Evolutionary conservation across 2,113 vertebrate species (phyloP), one percentile per base, ranked within the genome.

Genomic region (Platysteira castanea): DNA sequence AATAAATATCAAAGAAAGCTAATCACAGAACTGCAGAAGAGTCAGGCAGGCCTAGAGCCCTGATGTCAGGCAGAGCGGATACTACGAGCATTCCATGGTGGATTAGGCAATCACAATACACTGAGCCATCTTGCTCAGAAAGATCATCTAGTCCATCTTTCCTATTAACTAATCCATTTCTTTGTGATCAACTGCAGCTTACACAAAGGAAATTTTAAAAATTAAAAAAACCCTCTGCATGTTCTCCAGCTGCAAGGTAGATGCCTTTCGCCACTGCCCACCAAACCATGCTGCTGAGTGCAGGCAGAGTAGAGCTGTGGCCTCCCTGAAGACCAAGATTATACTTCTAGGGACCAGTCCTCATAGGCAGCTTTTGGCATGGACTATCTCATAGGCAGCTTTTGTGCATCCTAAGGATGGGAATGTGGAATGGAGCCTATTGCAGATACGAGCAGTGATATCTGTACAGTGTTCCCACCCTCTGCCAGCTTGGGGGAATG

Each of bases 401-500:
- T 86, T 49, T 64, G 41, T 16, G 3, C 73, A 78, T 70, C 71
- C 37, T 82, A 63, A 91, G 28, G 56, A 86, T 2, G 0, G 28
- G n/a, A 91, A 65, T 6, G 1, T 52, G 76, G 78, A 95, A 88
- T 23, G 74, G 26, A 96, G 61, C 57, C 73, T 76, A 77, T 1
- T 95, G 84, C 89, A 91, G 74, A 93, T 54, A 91, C 15, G 76
- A 93, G 79, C 56, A 86, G 67, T 14, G 15, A 60, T 84, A 87
- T 57, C 76, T 89, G 41, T 84, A 89, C 50, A 90, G 76, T 63
- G 23, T 53, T 91, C 80, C 84, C 83, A 95, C 77, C n/a, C 53
- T 84, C 68, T 67, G 83, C 73, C 94, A 96, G 87, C 69, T 84
- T 94, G 61, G 28, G n/a, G 42, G 56, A 87, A 93, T 63, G 80